phyloP scores from a whole-genome alignment of 2,888 invertebrate species.

The Dolichopus griseipennis region DNA sequence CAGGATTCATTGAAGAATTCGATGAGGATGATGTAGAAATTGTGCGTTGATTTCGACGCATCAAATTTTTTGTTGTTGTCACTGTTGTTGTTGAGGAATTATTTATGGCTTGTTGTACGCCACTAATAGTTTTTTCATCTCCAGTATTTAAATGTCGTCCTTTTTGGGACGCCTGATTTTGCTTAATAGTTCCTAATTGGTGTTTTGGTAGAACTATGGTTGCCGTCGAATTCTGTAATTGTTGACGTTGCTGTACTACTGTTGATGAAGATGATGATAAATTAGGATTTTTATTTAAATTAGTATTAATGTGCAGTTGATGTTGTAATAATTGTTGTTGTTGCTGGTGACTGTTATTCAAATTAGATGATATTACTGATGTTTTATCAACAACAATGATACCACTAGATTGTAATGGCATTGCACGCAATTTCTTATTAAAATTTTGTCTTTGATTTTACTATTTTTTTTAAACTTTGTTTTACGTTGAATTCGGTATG shows the following conservation, averaged over 20 bases:
- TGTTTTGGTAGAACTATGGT: background rate
- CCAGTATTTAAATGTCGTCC: background rate
- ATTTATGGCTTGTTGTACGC: constrained; percentile 19
- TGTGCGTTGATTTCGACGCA: constrained; percentile 25
- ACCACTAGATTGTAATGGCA: constrained; percentile 36
- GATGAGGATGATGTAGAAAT: constrained; percentile 24
- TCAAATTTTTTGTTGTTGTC: constrained; percentile 15
- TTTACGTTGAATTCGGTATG: constrained; percentile 11
- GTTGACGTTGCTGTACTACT: constrained; percentile 22
- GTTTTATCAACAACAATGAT: constrained; percentile 37
- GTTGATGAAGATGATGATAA: constrained; percentile 14
- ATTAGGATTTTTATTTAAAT: constrained; percentile 26
- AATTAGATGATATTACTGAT: constrained; percentile 21
- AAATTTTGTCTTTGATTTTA: background rate
- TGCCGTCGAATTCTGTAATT: constrained; percentile 16
- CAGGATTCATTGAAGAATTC: constrained; percentile 19
- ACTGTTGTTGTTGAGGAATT: constrained; percentile 10
- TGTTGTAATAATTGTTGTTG: constrained; percentile 21
- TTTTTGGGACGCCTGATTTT: background rate
- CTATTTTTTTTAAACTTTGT: constrained; percentile 12
- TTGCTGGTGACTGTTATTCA: constrained; percentile 18
- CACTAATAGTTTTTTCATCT: constrained; percentile 9
- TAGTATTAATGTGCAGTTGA: constrained; percentile 27
- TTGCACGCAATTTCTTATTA: constrained; percentile 21
- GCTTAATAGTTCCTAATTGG: background rate